Evolutionary conservation across 2,888 invertebrate genomes (phyloP).

Genomic region (Amphimallon solstitiale): DNA sequence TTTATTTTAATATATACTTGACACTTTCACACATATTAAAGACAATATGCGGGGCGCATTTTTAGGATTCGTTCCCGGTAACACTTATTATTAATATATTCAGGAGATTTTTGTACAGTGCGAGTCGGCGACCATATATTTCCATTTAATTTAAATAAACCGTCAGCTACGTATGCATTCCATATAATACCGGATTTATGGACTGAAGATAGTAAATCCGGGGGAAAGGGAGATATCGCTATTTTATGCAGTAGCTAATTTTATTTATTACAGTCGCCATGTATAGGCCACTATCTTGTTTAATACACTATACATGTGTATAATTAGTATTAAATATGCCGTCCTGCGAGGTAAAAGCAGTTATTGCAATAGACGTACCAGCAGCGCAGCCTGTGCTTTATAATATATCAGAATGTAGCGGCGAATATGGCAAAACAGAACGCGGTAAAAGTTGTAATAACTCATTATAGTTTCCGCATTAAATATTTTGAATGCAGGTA

Average conservation of each 20-base stretch:
- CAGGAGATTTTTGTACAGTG: no score
- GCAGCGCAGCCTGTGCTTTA: not conserved
- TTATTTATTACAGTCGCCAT: not conserved
- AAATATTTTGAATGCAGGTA: not conserved
- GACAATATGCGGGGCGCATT: no score
- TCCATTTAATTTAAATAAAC: no score
- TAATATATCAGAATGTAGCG: constrained; percentile 2
- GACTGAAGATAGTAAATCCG: no score
- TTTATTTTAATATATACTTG: no score
- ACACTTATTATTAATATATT: no score
- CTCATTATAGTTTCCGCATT: constrained; percentile 4
- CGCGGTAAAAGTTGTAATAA: constrained; percentile 3
- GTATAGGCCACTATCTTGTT: not conserved
- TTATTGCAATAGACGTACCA: not conserved
- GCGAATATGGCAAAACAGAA: not conserved
- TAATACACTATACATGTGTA: not conserved
- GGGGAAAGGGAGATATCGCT: no score
- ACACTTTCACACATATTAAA: no score
- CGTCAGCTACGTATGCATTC: no score
- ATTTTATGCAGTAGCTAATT: not conserved
- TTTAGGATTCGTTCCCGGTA: no score
- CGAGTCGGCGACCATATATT: no score
- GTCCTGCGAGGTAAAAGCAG: not conserved
- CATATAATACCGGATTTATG: no score
- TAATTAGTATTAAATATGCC: constrained; percentile 8